Percentiles rank a stretch among this genome's conserved stretches.
These are phyloP conservation scores for Ecdyonurus torrentis DNA, from an alignment of 2,888 invertebrate genomes.

Conservation along the genomic window DNA sequence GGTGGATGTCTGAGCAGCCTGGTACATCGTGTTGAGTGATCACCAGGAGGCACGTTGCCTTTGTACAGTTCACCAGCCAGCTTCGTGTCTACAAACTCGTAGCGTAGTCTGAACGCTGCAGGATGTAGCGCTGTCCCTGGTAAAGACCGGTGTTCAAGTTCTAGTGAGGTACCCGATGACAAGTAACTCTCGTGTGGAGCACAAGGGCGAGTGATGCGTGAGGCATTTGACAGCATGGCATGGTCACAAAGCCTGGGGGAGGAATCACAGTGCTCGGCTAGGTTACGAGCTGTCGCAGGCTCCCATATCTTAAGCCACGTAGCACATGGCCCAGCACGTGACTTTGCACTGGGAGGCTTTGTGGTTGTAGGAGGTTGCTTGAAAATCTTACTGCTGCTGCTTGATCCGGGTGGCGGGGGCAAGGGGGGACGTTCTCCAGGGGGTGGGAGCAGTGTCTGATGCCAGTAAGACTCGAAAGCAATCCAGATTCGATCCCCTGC, in stretches of 20 bases:
- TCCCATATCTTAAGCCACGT: background rate
- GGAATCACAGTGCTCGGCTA: conserved; percentile 56
- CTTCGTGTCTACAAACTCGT: conserved; percentile 69
- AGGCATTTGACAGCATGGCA: conserved; percentile 51
- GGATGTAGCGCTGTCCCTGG: conserved; percentile 68
- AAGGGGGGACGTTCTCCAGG: conserved; percentile 16
- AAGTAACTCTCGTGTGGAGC: conserved; percentile 65
- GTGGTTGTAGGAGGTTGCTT: conserved; percentile 9
- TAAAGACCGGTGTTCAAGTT: conserved; percentile 38
- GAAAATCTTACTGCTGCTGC: background rate
- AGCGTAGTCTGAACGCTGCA: conserved; percentile 47
- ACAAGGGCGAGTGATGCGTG: conserved; percentile 63
- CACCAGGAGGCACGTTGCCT: conserved; percentile 26
- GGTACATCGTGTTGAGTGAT: conserved; percentile 21
- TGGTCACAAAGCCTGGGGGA: conserved; percentile 71
- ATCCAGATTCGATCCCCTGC: conserved; percentile 70
- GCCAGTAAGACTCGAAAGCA: conserved; percentile 71
- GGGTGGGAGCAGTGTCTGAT: conserved; percentile 46
- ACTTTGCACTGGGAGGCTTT: background rate
- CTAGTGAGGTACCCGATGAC: conserved; percentile 32
- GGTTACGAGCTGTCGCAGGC: conserved; percentile 20
- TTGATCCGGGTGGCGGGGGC: conserved; percentile 16
- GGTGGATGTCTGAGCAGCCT: conserved; percentile 23
- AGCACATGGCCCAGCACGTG: background rate
- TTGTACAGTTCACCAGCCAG: conserved; percentile 45